Percentiles rank a stretch among this genome's conserved stretches.
Evolutionary conservation across 1,140 invertebrate genomes (phyloP).

Genomic region (Lepidotrigona ventralis): DNA sequence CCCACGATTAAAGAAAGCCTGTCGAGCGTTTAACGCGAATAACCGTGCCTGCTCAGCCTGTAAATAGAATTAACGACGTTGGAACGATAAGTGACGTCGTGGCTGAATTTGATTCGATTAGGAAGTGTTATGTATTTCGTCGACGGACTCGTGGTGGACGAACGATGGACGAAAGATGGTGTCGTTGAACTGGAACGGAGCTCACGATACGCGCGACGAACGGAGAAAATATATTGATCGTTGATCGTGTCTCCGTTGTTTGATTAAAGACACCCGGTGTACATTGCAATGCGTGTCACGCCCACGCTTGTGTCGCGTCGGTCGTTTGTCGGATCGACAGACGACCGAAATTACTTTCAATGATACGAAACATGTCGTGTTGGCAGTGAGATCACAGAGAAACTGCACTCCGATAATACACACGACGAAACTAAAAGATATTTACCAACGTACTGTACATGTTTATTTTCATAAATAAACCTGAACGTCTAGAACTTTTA

Average conservation of each 20-base stretch:
- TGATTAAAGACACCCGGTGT: conserved; percentile 47
- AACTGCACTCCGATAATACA: not conserved
- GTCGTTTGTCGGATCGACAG: conserved; percentile 47
- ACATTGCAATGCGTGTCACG: conserved; percentile 46
- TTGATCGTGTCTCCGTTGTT: conserved; percentile 32
- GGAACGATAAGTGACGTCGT: conserved; percentile 72
- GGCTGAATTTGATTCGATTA: conserved; percentile 76
- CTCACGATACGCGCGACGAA: no score
- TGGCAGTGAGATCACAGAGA: not conserved
- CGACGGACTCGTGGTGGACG: conserved; percentile 13
- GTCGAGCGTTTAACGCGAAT: conserved; percentile 52
- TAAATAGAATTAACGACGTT: conserved; percentile 75
- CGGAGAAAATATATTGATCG: not conserved
- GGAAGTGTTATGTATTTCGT: conserved; percentile 66
- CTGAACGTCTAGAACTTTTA: not conserved
- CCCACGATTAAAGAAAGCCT: conserved; percentile 59
- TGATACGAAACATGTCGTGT: conserved; percentile 37
- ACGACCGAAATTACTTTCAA: conserved; percentile 44
- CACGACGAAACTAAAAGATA: not conserved
- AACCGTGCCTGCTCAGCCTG: conserved; percentile 61
- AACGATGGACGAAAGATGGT: conserved; percentile 32
- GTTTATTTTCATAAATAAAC: not conserved
- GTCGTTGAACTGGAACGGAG: conserved; percentile 19
- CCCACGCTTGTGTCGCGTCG: conserved; percentile 46
- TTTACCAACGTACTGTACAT: not conserved